These are phyloP conservation scores for Mormyrus proboscirostris DNA, from an alignment of 2,797 vertebrate genomes.

Conservation along the genomic window DNA sequence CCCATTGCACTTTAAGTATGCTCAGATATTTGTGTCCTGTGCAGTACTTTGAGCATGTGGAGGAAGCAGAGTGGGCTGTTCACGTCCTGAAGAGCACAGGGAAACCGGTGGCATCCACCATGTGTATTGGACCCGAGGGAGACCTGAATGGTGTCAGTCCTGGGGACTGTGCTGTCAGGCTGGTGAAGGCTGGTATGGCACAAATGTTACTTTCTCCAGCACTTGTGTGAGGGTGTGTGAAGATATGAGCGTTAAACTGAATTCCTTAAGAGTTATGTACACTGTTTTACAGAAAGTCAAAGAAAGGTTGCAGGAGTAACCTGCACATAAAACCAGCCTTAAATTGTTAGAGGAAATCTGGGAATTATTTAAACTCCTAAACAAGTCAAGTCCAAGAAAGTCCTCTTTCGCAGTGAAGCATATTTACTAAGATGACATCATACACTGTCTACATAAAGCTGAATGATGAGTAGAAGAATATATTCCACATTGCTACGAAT, in stretches of 20 bases:
- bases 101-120: conserved; percentile 76
- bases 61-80: conserved; percentile 93
- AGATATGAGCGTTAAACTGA: not conserved
- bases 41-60: conserved; percentile 96
- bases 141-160: conserved; percentile 78
- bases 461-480: conserved; percentile 31
- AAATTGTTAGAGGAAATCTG: not conserved
- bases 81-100: conserved; percentile 77
- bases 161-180: conserved; percentile 77
- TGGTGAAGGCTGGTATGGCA: conserved; percentile 79
- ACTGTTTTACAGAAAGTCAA: not conserved
- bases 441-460: not conserved
- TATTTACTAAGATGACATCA: not conserved
- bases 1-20: not conserved
- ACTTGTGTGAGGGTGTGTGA: not conserved
- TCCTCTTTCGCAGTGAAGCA: not conserved
- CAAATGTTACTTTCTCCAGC: not conserved
- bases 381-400: not conserved
- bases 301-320: not conserved
- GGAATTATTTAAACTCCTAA: not conserved
- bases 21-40: conserved; percentile 23
- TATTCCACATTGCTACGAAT: too few species aligned
- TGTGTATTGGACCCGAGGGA: conserved; percentile 90
- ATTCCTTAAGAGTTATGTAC: not conserved
- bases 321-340: not conserved